Conservation (phyloP, 2,797 vertebrate species). For the Malacoctenus gilli region DNA sequence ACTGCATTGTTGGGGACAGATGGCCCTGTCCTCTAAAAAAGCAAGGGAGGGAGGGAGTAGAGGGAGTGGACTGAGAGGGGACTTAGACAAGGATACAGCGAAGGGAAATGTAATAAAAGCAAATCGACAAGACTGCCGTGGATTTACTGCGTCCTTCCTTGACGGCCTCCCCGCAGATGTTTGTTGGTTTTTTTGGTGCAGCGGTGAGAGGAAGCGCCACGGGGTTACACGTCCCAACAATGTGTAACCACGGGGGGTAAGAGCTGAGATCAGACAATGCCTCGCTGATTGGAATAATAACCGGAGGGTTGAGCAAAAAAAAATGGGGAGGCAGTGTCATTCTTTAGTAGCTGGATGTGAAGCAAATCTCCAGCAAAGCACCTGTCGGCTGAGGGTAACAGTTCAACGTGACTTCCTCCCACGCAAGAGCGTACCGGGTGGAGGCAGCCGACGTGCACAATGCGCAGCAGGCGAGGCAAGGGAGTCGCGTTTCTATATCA, state of each 20-base stretch:
- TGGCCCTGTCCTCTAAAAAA: slow-evolving; percentile 24
- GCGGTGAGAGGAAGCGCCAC: slow-evolving; percentile 37
- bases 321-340: slow-evolving; percentile 33
- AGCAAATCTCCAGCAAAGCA: slow-evolving; percentile 31
- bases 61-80: background rate
- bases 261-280: slow-evolving; percentile 16
- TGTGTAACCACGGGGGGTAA: slow-evolving; percentile 21
- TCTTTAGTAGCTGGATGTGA: slow-evolving; percentile 35
- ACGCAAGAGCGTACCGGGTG: background rate
- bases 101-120: slow-evolving; percentile 45
- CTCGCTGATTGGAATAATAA: slow-evolving; percentile 55
- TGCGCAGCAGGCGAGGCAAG: background rate
- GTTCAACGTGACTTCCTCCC: too few species aligned
- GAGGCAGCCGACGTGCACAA: background rate
- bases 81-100: slow-evolving; percentile 29
- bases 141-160: slow-evolving; percentile 41
- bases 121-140: slow-evolving; percentile 35
- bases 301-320: slow-evolving; percentile 26
- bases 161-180: slow-evolving; percentile 25
- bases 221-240: slow-evolving; percentile 20
- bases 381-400: slow-evolving; percentile 31
- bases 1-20: slow-evolving; percentile 33
- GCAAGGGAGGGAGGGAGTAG: slow-evolving; percentile 1
- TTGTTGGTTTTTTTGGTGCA: slow-evolving; percentile 25
- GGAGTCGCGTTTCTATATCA: background rate